Evolutionary conservation across 2,888 invertebrate genomes (phyloP).

Genomic region (Drosophila mettleri): DNA sequence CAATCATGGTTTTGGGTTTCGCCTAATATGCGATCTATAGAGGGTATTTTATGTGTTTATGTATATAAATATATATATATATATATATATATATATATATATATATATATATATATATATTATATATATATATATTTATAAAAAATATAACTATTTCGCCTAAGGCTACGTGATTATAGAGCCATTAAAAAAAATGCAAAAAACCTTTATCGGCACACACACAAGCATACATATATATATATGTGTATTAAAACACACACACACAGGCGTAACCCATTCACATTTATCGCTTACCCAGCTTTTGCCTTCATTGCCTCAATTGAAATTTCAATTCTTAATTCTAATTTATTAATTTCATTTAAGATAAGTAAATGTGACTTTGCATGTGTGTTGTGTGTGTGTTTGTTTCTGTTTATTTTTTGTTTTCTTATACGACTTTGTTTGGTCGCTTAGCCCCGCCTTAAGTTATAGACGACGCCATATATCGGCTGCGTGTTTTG

Average conservation of each 20-base stretch:
- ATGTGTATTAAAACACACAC: slow-evolving; percentile 4
- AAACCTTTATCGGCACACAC: slow-evolving; percentile 45
- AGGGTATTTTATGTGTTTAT: background rate
- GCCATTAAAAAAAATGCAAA: slow-evolving; percentile 65
- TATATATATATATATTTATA: slow-evolving; percentile 16
- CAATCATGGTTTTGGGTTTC: slow-evolving; percentile 36
- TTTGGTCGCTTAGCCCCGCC: slow-evolving; percentile 68
- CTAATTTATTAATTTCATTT: slow-evolving; percentile 79
- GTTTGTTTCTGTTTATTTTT: slow-evolving; percentile 5
- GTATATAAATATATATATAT: background rate
- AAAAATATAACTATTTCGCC: slow-evolving; percentile 9
- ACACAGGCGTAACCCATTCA: slow-evolving; percentile 32
- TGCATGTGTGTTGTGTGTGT: background rate
- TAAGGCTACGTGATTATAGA: slow-evolving; percentile 73
- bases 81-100: slow-evolving; percentile 18
- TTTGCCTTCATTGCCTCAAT: slow-evolving; percentile 36
- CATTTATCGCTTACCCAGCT: slow-evolving; percentile 45
- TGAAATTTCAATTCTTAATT: slow-evolving; percentile 54
- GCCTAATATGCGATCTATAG: slow-evolving; percentile 45
- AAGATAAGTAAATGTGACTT: slow-evolving; percentile 67
- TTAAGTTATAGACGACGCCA: slow-evolving; percentile 64
- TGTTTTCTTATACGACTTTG: slow-evolving; percentile 21
- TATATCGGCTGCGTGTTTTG: slow-evolving; percentile 34
- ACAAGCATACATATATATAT: background rate
- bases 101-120: background rate